These are phyloP conservation scores for Pantherophis guttatus DNA, from an alignment of 2,113 vertebrate species.

Conservation along the genomic window DNA sequence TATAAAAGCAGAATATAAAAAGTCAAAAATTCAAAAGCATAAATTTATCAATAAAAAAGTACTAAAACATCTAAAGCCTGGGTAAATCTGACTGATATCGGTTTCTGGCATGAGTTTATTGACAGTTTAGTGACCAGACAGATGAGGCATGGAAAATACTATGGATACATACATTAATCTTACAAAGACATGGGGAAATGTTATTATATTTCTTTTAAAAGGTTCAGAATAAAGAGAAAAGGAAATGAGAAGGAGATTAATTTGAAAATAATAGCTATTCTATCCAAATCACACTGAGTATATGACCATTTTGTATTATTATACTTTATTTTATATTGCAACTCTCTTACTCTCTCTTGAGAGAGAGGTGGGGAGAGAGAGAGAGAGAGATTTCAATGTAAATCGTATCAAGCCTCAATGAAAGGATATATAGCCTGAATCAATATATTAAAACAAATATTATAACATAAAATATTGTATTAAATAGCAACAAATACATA, in stretches of 20 bases:
- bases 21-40: neutral
- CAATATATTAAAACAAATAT: constrained; percentile 9
- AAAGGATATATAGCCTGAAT: neutral
- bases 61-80: neutral
- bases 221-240: neutral
- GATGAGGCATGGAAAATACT: neutral
- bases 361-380: too few species aligned
- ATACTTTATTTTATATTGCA: neutral
- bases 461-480: neutral
- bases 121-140: constrained; percentile 65
- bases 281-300: constrained; percentile 22
- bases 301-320: neutral
- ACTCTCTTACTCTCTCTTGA: neutral
- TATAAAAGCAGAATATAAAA: neutral
- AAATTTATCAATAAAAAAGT: neutral
- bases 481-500: neutral
- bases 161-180: neutral
- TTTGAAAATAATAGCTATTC: constrained; percentile 11
- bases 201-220: neutral
- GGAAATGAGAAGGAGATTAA: constrained; percentile 4
- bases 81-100: constrained; percentile 32
- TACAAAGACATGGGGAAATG: neutral
- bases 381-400: neutral
- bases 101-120: constrained; percentile 57
- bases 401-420: neutral